Evolutionary conservation across 1,140 invertebrate genomes (phyloP).

Genomic region (Ips typographus): DNA sequence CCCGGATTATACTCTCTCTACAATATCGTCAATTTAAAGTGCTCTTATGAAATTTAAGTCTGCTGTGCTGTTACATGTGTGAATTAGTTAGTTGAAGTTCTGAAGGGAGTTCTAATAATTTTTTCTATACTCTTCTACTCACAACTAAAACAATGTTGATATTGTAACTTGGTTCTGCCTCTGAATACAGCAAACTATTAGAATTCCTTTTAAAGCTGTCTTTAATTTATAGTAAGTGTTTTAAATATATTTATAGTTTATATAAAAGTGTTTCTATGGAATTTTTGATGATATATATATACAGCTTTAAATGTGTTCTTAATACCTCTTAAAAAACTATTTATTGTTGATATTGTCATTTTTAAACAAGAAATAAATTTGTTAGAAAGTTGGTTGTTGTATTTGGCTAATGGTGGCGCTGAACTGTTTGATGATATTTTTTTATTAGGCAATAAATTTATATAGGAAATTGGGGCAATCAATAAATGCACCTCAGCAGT

Average conservation of each 20-base stretch:
- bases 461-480: no score
- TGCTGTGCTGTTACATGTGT: conserved; percentile 30
- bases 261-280: conserved; percentile 34
- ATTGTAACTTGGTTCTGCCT: background rate
- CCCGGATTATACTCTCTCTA: conserved; percentile 5
- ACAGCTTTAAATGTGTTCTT: conserved; percentile 17
- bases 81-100: conserved; percentile 13
- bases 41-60: conserved; percentile 33
- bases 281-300: conserved; percentile 36
- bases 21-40: conserved; percentile 30
- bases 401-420: no score
- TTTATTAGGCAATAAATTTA: no score
- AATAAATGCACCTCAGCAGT: no score
- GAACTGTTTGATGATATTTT: no score
- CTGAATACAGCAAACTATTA: background rate
- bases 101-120: conserved; percentile 1
- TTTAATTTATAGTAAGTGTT: conserved; percentile 14
- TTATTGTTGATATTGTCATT: conserved; percentile 22
- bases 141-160: background rate
- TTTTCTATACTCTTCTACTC: no score
- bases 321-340: conserved; percentile 3
- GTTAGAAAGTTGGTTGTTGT: no score
- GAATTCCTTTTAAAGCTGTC: conserved; percentile 17
- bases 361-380: no score
- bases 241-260: conserved; percentile 41